Percentiles rank a stretch among this genome's conserved stretches.
phyloP scores from a whole-genome alignment of 64 coral and sea anemone species.

The Montipora efflorescens region DNA sequence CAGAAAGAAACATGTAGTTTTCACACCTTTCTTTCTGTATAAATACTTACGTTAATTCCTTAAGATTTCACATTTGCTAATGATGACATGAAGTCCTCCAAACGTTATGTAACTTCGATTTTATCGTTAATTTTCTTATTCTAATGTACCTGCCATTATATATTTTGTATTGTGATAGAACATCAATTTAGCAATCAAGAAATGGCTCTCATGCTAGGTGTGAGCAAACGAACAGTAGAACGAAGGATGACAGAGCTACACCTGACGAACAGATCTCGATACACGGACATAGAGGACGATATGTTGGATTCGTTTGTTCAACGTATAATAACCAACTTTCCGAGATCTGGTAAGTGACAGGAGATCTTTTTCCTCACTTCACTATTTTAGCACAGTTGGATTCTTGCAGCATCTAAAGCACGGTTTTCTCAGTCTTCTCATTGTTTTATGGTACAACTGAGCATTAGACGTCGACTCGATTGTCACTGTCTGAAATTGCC shows the following conservation, averaged over 20 bases:
- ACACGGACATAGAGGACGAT: slow-evolving; percentile 68
- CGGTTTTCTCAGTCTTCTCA: not conserved
- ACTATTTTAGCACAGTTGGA: no score
- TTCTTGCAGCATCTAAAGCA: not conserved
- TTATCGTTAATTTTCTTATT: not conserved
- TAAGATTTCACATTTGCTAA: no score
- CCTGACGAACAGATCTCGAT: slow-evolving; percentile 42
- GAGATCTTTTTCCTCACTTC: no score
- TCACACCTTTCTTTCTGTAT: no score
- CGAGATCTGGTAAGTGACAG: no score
- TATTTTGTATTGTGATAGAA: slow-evolving; percentile 39
- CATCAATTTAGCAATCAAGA: slow-evolving; percentile 63
- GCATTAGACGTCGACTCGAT: not conserved
- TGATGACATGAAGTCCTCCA: no score
- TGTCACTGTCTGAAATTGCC: not conserved
- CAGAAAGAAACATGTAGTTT: no score
- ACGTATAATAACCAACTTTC: no score
- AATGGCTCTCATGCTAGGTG: slow-evolving; percentile 73
- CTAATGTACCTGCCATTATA: not conserved
- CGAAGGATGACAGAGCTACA: slow-evolving; percentile 55
- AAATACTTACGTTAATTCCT: no score
- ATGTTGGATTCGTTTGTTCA: slow-evolving; percentile 38
- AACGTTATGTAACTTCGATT: not conserved
- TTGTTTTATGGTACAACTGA: not conserved
- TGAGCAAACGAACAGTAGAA: slow-evolving; percentile 68